These are phyloP conservation scores for Ochotona curzoniae DNA, from an alignment of 2,113 vertebrate genomes.

Conservation along the genomic window DNA sequence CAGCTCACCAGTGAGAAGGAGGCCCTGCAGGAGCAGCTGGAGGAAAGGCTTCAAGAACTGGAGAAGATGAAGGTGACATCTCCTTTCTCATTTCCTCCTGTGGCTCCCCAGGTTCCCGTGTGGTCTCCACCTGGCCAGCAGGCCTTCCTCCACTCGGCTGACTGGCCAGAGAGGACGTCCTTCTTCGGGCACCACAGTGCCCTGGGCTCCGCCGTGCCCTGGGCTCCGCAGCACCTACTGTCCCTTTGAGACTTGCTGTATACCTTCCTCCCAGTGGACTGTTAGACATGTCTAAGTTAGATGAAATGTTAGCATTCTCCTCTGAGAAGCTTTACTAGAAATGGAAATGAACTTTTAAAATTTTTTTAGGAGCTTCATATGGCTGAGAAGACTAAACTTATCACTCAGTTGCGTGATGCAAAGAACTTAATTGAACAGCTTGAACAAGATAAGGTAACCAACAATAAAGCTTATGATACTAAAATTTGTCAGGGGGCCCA, in stretches of 20 bases:
- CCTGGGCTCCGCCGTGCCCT: background rate
- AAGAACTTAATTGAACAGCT: slow-evolving; percentile 98
- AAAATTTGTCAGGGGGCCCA: slow-evolving; percentile 25
- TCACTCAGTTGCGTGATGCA: slow-evolving; percentile 96
- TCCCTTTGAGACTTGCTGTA: background rate
- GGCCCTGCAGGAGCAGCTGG: slow-evolving; percentile 94
- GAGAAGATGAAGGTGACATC: slow-evolving; percentile 95
- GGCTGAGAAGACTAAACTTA: slow-evolving; percentile 96
- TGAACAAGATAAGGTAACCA: slow-evolving; percentile 98
- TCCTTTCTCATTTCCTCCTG: too few relatives aligned
- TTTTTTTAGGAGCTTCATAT: slow-evolving; percentile 94
- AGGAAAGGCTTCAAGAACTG: slow-evolving; percentile 96
- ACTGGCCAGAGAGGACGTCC: background rate
- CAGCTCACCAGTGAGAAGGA: slow-evolving; percentile 95
- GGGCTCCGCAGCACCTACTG: background rate
- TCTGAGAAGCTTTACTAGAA: slow-evolving; percentile 66
- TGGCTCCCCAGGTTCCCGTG: background rate
- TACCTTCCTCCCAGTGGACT: background rate
- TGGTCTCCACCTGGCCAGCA: background rate
- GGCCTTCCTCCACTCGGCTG: background rate
- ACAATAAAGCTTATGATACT: slow-evolving; percentile 41
- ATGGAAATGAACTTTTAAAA: slow-evolving; percentile 72
- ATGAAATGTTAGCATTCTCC: slow-evolving; percentile 62
- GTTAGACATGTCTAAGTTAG: slow-evolving; percentile 35
- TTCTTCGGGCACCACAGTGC: background rate